These are phyloP conservation scores for Apus apus DNA, from an alignment of 2,113 vertebrate genomes.

Conservation along the genomic window DNA sequence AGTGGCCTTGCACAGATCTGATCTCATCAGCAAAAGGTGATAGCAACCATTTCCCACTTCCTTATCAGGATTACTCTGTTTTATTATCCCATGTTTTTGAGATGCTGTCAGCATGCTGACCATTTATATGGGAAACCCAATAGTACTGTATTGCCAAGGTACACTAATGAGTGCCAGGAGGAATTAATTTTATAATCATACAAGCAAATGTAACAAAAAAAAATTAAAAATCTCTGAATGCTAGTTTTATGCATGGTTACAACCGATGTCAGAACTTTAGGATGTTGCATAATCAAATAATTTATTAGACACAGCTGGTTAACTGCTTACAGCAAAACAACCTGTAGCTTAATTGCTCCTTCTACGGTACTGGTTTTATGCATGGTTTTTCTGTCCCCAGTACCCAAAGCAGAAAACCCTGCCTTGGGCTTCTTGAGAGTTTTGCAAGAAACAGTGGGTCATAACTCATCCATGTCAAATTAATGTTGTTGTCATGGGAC, in stretches of 20 bases:
- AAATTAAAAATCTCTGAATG: not conserved
- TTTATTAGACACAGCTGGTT: constrained; percentile 78
- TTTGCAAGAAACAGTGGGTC: constrained; percentile 77
- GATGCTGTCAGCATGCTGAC: not conserved
- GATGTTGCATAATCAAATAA: constrained; percentile 73
- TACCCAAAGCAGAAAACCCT: constrained; percentile 71
- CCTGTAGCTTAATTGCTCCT: constrained; percentile 83
- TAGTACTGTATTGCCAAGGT: not conserved
- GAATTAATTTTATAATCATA: constrained; percentile 7
- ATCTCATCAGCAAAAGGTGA: not conserved
- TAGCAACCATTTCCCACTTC: not conserved
- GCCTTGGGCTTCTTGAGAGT: constrained; percentile 75
- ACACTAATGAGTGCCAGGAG: not conserved
- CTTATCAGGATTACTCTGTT: not conserved
- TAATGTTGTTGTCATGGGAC: constrained; percentile 88
- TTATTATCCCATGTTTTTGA: not conserved
- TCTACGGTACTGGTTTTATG: constrained; percentile 61
- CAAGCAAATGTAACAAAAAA: not conserved
- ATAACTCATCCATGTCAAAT: constrained; percentile 89
- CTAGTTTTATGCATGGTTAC: constrained; percentile 58
- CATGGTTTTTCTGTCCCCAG: constrained; percentile 65
- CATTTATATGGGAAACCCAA: not conserved
- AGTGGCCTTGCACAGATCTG: not conserved
- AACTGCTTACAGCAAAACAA: constrained; percentile 75
- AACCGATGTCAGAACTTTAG: constrained; percentile 41